A percentile compares a stretch with the other conserved stretches of the same genome.
These are phyloP conservation scores for Serilophus lunatus DNA, from an alignment of 2,113 vertebrate genomes.

Conservation along the genomic window DNA sequence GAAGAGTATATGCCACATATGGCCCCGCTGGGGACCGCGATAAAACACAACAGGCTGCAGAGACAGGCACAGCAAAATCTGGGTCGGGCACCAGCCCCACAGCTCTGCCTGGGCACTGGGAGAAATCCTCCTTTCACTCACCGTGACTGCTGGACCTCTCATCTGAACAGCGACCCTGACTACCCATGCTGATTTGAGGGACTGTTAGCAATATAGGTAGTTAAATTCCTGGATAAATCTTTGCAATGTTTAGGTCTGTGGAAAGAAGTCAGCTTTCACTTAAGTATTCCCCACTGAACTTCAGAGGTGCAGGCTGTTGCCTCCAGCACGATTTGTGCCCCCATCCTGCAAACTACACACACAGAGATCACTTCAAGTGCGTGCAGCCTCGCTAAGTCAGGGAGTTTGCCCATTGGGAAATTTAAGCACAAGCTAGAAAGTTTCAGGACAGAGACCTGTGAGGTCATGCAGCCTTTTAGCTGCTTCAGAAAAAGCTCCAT, in stretches of 20 bases:
- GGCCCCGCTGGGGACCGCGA: fast-evolving
- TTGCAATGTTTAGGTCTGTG: background rate
- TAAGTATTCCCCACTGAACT: background rate
- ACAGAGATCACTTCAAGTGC: too few relatives aligned
- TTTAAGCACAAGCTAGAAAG: background rate
- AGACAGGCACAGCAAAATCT: background rate
- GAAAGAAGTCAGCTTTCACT: background rate
- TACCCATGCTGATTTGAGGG: background rate
- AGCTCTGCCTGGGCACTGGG: background rate
- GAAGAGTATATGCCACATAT: fast-evolving
- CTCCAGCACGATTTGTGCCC: background rate
- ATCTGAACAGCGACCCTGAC: fast-evolving
- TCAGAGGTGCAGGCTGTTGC: background rate
- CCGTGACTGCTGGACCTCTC: background rate
- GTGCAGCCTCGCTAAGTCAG: background rate
- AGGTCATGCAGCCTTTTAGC: background rate
- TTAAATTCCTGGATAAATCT: background rate
- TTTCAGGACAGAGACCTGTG: background rate
- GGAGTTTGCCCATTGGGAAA: background rate
- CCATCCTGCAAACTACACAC: background rate
- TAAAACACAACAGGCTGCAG: background rate
- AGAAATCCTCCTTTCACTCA: background rate
- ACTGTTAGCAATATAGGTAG: background rate
- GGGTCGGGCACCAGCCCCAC: background rate
- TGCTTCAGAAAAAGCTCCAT: background rate